A percentile compares a stretch with the other conserved stretches of the same genome.
Evolutionary conservation across 2,888 invertebrate species (phyloP).

Genomic region (Euproctis similis): DNA sequence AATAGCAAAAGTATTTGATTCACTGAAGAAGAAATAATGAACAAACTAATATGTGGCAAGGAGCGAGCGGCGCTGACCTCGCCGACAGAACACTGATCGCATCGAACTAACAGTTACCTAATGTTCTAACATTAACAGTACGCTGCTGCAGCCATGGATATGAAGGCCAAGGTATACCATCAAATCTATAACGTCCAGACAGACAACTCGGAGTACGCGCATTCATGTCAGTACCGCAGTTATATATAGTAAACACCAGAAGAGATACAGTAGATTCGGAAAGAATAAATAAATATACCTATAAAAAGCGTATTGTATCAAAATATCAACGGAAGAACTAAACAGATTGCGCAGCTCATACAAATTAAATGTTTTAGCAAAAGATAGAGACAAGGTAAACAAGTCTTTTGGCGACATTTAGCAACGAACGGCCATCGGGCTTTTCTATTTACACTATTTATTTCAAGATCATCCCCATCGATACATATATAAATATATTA

Average conservation of each 20-base stretch:
- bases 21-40: slow-evolving; percentile 62
- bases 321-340: slow-evolving; percentile 71
- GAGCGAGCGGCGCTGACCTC: slow-evolving; percentile 47
- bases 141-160: slow-evolving; percentile 71
- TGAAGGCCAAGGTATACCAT: slow-evolving; percentile 71
- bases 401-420: slow-evolving; percentile 73
- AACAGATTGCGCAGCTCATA: slow-evolving; percentile 75
- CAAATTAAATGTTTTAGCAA: slow-evolving; percentile 75
- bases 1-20: slow-evolving; percentile 61
- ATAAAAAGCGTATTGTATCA: slow-evolving; percentile 73
- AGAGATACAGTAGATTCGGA: slow-evolving; percentile 69
- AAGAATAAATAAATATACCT: slow-evolving; percentile 74
- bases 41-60: slow-evolving; percentile 64
- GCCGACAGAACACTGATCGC: slow-evolving; percentile 57
- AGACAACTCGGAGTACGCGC: slow-evolving; percentile 69
- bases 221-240: slow-evolving; percentile 70
- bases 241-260: slow-evolving; percentile 62
- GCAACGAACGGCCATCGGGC: slow-evolving; percentile 77
- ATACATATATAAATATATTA: slow-evolving; percentile 74
- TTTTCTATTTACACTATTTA: slow-evolving; percentile 72
- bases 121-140: slow-evolving; percentile 69
- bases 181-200: slow-evolving; percentile 66
- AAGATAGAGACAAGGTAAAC: slow-evolving; percentile 66
- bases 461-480: slow-evolving; percentile 69
- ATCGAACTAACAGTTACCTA: slow-evolving; percentile 71